phyloP scores from a whole-genome alignment of 2,113 vertebrate genomes.

The Tragelaphus imberbis region DNA sequence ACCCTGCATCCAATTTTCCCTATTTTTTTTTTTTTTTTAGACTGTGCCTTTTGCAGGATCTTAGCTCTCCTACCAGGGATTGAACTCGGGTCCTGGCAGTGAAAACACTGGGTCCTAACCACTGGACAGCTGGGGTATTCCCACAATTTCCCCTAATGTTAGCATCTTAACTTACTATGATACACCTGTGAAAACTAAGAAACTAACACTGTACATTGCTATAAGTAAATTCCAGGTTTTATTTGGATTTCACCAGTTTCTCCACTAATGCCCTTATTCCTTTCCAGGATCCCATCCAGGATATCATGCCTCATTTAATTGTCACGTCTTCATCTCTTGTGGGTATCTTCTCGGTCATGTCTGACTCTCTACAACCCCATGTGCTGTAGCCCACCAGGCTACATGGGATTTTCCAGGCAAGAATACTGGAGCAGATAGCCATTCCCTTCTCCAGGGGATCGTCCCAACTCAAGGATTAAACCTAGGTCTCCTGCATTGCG shows the following conservation, averaged over 20 bases:
- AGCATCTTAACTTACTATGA: not conserved
- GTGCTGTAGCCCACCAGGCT: not conserved
- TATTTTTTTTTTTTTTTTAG: not conserved
- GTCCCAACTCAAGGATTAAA: not conserved
- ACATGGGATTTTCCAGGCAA: not conserved
- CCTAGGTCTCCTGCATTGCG: not conserved
- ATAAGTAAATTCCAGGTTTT: not conserved
- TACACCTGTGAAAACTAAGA: conserved; percentile 5
- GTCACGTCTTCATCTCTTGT: not conserved
- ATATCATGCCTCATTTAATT: not conserved
- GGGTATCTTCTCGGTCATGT: not conserved
- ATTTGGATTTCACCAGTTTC: not conserved
- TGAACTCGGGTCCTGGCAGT: not conserved
- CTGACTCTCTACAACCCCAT: not conserved
- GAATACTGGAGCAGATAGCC: not conserved
- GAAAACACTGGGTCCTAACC: not conserved
- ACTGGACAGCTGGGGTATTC: not conserved
- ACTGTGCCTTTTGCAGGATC: not conserved
- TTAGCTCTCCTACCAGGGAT: not conserved
- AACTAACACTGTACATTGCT: not conserved
- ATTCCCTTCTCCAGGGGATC: not conserved
- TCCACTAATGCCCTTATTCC: not conserved
- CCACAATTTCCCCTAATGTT: not conserved
- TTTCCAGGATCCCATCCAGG: not conserved
- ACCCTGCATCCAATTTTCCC: not conserved